These are phyloP conservation scores for Hydroisotoma schaefferi DNA, from an alignment of 2,888 invertebrate genomes.

Conservation along the genomic window DNA sequence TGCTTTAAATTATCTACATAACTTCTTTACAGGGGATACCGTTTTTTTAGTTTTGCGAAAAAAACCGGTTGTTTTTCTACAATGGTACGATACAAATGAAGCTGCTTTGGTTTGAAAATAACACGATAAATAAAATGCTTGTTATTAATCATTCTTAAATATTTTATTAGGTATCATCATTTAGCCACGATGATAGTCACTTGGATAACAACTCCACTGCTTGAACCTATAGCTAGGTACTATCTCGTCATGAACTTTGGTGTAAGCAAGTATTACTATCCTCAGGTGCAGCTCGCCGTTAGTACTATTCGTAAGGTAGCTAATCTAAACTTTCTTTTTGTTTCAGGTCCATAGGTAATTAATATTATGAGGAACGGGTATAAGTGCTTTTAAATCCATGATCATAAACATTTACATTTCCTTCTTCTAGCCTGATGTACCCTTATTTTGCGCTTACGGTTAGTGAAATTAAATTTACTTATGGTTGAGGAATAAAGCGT, in stretches of 20 bases:
- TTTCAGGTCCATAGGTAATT: neutral
- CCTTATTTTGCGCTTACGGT: neutral
- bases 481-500: no score
- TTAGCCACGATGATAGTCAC: neutral
- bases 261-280: no score
- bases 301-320: no score
- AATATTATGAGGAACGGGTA: no score
- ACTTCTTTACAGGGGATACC: neutral
- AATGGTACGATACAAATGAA: neutral
- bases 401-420: neutral
- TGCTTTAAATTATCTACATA: no score
- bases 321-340: neutral
- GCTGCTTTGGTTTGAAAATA: neutral
- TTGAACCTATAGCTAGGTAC: neutral
- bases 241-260: neutral
- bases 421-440: neutral
- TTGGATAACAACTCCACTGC: neutral
- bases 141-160: no score
- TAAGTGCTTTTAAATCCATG: neutral
- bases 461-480: no score
- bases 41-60: neutral
- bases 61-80: neutral
- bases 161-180: neutral
- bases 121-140: no score
- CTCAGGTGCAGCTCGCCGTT: no score